Conservation (phyloP, 2,797 vertebrate genomes). For the Sparus aurata region DNA sequence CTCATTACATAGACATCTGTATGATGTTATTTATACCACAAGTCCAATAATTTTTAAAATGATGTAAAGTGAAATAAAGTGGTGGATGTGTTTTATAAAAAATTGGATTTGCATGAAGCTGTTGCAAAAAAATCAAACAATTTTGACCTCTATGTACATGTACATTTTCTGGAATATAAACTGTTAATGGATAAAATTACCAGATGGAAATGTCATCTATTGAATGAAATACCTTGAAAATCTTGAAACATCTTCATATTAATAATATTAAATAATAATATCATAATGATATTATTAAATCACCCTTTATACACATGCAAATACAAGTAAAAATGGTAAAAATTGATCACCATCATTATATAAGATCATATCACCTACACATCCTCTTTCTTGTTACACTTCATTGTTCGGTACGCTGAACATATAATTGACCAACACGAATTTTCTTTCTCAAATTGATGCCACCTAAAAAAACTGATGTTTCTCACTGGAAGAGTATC, state of each 20-base stretch:
- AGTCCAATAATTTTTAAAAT: neutral
- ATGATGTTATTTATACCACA: neutral
- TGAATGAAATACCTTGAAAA: neutral
- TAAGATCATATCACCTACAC: too few species aligned
- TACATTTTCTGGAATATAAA: neutral
- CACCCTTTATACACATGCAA: neutral
- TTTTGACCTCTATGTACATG: neutral
- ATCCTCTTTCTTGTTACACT: neutral
- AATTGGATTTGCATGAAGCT: neutral
- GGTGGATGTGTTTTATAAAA: neutral
- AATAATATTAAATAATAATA: neutral
- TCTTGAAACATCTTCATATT: neutral
- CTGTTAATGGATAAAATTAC: neutral
- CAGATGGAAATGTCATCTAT: neutral
- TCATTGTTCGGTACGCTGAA: neutral
- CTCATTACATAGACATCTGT: neutral
- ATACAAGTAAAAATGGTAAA: neutral
- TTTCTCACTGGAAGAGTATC: neutral
- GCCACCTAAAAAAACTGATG: neutral
- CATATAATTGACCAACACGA: neutral
- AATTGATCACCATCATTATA: neutral
- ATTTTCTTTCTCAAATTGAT: neutral
- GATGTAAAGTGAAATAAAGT: neutral
- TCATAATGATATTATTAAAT: neutral
- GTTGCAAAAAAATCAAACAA: neutral